Evolutionary conservation across 2,888 invertebrate genomes (phyloP), one percentile per base, ranked within the genome.

Genomic region (Eilema caniola): DNA sequence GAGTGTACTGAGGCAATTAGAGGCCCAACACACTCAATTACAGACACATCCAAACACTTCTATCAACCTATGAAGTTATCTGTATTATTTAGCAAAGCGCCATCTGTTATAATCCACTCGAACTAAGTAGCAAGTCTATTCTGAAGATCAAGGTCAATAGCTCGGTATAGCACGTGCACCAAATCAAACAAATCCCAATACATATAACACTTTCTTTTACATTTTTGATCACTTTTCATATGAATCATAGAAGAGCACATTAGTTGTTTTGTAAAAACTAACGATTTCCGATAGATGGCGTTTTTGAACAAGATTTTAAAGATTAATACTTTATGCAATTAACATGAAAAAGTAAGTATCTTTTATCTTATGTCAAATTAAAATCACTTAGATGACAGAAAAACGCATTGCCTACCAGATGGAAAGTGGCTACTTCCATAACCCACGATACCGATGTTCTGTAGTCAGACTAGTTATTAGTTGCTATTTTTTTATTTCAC

Each of bases 131-230:
- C 20, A 33, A 37, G 24, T 23, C 3, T 33, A 16, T 41, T 25
- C 7, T 41, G 23, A 59, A 66, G 66, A 66, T 65, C 65, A 65
- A 65, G 65, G 65, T 59, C 25, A 41, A 41, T 5, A n/a, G 25
- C 14, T 41, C 25, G 41, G 20, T 14, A n/a, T 28, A n/a, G n/a
- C 25, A 57, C 23, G 12, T 37, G 5, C 10, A 53, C 1, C 20
- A 28, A 28, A 28, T 28, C 28, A 47, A 28, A n/a, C 1, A 28
- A 28, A 65, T 56, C 28, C 53, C n/a, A 60, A 66, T 66, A n/a
- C 3, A 20, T 25, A 28, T 20, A 41, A 41, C 28, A 41, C 60
- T 41, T 60, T 59, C 37, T 41, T n/a, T 8, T 3, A n/a, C 1
- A 20, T 20, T 25, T 14, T 25, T 24, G 11, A 33, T 4, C 12